These are phyloP conservation scores for Thecophora atra DNA, from an alignment of 2,888 invertebrate genomes.

Conservation along the genomic window DNA sequence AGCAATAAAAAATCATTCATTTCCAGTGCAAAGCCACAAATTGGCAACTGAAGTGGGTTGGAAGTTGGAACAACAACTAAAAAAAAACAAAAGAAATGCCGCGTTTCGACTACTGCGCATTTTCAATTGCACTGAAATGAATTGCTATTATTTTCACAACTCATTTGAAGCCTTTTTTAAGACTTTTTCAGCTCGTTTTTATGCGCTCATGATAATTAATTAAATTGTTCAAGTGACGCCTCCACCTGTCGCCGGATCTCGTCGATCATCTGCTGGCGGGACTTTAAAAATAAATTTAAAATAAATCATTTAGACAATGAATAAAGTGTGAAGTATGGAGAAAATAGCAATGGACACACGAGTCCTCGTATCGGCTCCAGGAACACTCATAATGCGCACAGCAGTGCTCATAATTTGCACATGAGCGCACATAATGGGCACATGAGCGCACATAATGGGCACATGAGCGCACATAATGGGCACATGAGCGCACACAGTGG, in stretches of 20 bases:
- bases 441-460: too few species aligned
- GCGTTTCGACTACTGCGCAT: background rate
- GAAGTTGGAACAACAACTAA: background rate
- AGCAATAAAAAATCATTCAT: background rate
- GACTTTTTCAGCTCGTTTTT: constrained; percentile 7
- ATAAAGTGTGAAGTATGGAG: background rate
- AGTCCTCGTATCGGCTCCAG: too few species aligned
- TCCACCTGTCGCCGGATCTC: background rate
- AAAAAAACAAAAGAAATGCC: background rate
- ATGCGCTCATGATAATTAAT: background rate
- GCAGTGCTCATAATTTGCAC: too few species aligned
- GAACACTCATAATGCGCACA: too few species aligned
- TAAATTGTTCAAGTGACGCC: constrained; percentile 9
- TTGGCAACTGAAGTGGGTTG: too few species aligned
- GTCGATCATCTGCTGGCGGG: background rate
- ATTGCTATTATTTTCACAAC: background rate
- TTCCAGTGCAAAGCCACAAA: too few species aligned
- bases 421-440: too few species aligned
- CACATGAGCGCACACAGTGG: too few species aligned
- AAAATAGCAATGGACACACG: too few species aligned
- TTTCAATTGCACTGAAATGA: constrained; percentile 14
- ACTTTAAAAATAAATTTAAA: background rate
- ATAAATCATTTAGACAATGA: background rate
- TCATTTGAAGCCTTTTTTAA: background rate
- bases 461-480: too few species aligned